Base-by-base conservation (phyloP, 2,888 invertebrate species). In the Carabus problematicus region DNA sequence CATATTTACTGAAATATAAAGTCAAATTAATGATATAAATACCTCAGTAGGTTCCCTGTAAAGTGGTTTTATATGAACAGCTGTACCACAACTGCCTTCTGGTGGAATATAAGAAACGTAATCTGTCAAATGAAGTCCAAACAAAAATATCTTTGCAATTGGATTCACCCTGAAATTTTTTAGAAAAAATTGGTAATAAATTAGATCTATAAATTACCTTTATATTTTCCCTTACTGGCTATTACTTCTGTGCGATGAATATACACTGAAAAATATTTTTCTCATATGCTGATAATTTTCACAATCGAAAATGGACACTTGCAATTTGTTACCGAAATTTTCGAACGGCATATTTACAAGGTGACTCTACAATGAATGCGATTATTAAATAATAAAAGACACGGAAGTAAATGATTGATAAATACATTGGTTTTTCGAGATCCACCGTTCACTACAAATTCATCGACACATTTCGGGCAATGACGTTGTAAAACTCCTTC, bases 241-340 rank as follows among this genome's bases (percentile, higher is more conserved):
- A 63, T 71, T 71, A 43, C 56, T 58, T 52, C 55, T 62, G 54
- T 71, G 71, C 0, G 70, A 64, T 39, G 56, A 47, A 47, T 60
- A 52, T 19, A 70, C 58, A 40, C 66, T 62, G 9, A 52, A 39
- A 39, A 66, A 66, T 16, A 64, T 64, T 16, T 66, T 70, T 40
- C 66, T 67, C 11, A 71, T 41, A 59, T 71, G 62, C 40, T 70
- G 56, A 11, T 63, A 60, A 12, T 55, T 61, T 16, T 71, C 71
- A 52, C 71, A 71, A 43, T 71, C 69, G 40, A 71, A 71, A 29
- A 71, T 16, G 9, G 66, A 52, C 14, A 71, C 42, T 71, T 71
- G 52, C 1, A 71, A 62, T 54, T 62, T 60, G 47, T 64, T 58
- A 43, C 52, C 69, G 9, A 70, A 60, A 49, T 64, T 70, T 64